Base-by-base conservation (phyloP, 2,113 vertebrate species). In the Neotragus moschatus region DNA sequence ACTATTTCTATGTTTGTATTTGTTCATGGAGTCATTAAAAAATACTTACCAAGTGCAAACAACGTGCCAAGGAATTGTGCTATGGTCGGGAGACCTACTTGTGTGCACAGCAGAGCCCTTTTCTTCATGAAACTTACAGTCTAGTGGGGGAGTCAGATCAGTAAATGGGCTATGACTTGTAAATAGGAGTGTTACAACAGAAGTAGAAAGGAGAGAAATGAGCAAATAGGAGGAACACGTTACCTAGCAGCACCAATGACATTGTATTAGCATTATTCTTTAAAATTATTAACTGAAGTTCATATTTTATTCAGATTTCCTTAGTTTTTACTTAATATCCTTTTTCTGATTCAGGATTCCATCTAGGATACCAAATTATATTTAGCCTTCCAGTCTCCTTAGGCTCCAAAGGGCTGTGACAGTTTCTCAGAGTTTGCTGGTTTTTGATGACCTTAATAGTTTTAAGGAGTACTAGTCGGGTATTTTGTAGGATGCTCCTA, bases 341-440 rank as follows among this genome's bases (percentile, higher is more conserved):
- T 47, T 96, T 96, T 87, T 66, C 60, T 56, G 17, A 93, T 93
- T 49, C 33, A 77, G 49, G 43, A 94, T 63, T 43, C 13, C 33
- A 85, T 77, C 87, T 47, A 91, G 33, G n/a, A 85, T 53, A 91
- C 11, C 36, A 93, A 84, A 93, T 91, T 94, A 82, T 70, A 97
- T 97, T 92, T 91, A 93, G 60, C 91, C 3, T 19, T 85, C 60
- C 55, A 77, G 11, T 70, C 28, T 90, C 53, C 56, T 79, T 87
- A 96, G 28, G 60, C 17, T 96, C 14, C 53, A 21, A 51, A 86
- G 61, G 25, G 6, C 26, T 91, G 45, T 89, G 70, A 84, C 17
- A 51, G 33, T 88, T 93, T 96, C 56, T 84, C 26, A 92, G n/a
- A 53, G 15, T 84, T 89, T 79, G 39, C 60, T 97, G 94, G 47